Percentiles rank a stretch among this genome's conserved stretches.
Conservation (phyloP, 2,113 vertebrate species). For the Hyaena hyaena region DNA sequence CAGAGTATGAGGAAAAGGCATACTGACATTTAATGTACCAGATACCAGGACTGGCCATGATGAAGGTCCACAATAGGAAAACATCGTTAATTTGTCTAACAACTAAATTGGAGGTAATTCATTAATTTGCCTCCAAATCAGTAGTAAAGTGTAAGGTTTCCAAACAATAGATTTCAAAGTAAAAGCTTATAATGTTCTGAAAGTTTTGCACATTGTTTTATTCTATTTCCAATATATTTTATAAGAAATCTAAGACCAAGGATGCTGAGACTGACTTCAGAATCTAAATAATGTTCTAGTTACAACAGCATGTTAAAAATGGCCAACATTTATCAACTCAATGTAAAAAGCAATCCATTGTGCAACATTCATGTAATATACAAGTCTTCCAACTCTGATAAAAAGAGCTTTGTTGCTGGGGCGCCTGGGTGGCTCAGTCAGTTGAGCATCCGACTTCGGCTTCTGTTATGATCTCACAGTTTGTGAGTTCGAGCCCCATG, state of each 20-base stretch:
- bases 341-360: neutral
- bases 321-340: neutral
- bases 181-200: neutral
- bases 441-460: too few species aligned
- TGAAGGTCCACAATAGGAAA: neutral
- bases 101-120: neutral
- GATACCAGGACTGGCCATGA: neutral
- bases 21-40: neutral
- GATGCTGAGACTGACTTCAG: neutral
- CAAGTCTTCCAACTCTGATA: neutral
- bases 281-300: neutral
- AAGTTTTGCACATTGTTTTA: neutral
- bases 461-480: too few species aligned
- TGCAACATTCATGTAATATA: neutral
- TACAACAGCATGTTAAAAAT: neutral
- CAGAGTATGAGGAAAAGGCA: neutral
- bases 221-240: neutral
- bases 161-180: neutral
- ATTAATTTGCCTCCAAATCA: neutral
- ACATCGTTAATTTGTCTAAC: neutral
- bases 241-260: neutral
- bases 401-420: neutral
- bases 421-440: too few species aligned
- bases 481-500: too few species aligned
- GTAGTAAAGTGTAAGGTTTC: neutral